These are phyloP conservation scores for Anastrepha obliqua DNA, from an alignment of 1,140 invertebrate species.

Conservation along the genomic window DNA sequence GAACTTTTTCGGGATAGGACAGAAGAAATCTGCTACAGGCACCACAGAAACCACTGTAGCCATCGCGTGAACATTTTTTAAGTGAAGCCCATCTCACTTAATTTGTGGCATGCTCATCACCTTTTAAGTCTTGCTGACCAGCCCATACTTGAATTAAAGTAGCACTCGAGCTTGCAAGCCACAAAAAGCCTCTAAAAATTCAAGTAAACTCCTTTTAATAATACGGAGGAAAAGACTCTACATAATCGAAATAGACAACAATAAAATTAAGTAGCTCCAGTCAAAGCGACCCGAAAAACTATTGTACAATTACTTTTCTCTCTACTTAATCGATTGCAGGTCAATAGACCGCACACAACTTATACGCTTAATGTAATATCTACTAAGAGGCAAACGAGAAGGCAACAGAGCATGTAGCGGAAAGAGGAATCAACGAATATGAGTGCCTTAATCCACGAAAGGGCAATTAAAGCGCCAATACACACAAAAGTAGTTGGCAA, in stretches of 20 bases:
- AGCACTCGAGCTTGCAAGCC: no score
- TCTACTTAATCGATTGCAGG: slow-evolving; percentile 33
- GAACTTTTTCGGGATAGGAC: no score
- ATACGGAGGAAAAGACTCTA: not conserved
- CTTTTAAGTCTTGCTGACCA: no score
- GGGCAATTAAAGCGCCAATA: slow-evolving; percentile 24
- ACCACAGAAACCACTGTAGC: no score
- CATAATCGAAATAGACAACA: not conserved
- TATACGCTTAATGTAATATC: not conserved
- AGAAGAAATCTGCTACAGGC: no score
- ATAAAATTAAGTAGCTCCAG: not conserved
- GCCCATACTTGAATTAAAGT: no score
- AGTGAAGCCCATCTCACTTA: no score
- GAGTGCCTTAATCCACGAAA: slow-evolving; percentile 32
- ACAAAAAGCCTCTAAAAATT: not conserved
- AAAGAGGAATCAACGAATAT: not conserved
- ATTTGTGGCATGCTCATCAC: no score
- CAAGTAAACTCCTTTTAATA: not conserved
- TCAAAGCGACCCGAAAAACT: not conserved
- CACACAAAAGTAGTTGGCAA: not conserved
- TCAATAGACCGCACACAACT: slow-evolving; percentile 20
- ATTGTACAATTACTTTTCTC: slow-evolving; percentile 22
- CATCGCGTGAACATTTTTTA: no score
- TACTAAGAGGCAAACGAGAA: not conserved
- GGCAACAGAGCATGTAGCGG: not conserved